These are phyloP conservation scores for Meganola albula DNA, from an alignment of 2,888 invertebrate species.

Conservation along the genomic window DNA sequence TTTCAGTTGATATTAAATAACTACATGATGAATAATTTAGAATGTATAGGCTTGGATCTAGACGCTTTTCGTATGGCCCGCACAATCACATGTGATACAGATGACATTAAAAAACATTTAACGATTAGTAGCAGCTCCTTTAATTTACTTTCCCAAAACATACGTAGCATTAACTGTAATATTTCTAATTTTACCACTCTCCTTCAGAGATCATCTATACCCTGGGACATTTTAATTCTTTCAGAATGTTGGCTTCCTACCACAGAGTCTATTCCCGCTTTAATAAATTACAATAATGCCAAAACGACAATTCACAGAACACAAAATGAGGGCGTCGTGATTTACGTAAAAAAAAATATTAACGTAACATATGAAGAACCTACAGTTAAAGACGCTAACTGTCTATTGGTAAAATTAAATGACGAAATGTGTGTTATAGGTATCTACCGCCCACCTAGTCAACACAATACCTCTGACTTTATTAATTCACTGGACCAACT, in stretches of 20 bases:
- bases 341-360: constrained; percentile 15
- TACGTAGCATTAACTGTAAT: constrained; percentile 24
- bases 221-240: constrained; percentile 23
- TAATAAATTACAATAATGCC: constrained; percentile 13
- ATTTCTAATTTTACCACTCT: constrained; percentile 15
- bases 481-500: neutral
- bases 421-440: constrained; percentile 7
- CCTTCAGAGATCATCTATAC: constrained; percentile 8
- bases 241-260: constrained; percentile 23
- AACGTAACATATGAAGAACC: constrained; percentile 12
- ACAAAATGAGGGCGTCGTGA: constrained; percentile 26
- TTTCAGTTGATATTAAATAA: neutral
- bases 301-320: constrained; percentile 10
- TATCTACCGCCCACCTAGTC: constrained; percentile 9
- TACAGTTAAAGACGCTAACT: constrained; percentile 16
- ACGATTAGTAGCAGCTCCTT: neutral
- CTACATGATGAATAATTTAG: neutral
- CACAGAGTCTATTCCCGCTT: constrained; percentile 10
- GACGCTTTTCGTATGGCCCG: neutral
- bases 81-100: neutral
- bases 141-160: constrained; percentile 23
- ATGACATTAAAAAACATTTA: neutral
- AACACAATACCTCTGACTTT: constrained; percentile 7
- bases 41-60: neutral
- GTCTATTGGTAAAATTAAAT: constrained; percentile 12